Conservation (phyloP, 2,113 vertebrate genomes). For the Macrotus californicus region DNA sequence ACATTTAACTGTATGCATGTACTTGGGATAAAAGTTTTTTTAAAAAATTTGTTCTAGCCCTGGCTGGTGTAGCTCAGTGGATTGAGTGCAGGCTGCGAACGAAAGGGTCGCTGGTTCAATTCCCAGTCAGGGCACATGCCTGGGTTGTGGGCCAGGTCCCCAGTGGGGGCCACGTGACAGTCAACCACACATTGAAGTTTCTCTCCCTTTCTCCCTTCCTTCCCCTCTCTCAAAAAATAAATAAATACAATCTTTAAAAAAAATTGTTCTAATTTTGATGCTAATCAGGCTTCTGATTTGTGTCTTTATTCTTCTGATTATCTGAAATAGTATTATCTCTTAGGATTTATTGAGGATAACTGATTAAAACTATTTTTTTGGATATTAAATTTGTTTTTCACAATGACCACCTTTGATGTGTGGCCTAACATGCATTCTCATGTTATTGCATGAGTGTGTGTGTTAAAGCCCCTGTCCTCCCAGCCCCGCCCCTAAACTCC, state of each 20-base stretch:
- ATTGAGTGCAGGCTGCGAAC: no score
- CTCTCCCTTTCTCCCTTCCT: no score
- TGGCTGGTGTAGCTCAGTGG: no score
- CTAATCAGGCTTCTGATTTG: not conserved
- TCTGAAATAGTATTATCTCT: not conserved
- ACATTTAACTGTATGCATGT: not conserved
- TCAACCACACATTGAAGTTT: no score
- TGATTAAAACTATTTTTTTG: not conserved
- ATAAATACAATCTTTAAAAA: no score
- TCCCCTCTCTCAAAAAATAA: no score
- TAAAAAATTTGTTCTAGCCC: no score
- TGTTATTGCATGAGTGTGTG: not conserved
- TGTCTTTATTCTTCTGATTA: not conserved
- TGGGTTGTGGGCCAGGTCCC: no score
- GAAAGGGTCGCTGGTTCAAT: no score
- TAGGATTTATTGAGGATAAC: not conserved
- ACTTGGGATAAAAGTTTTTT: not conserved
- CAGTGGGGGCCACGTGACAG: no score
- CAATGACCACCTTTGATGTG: not conserved
- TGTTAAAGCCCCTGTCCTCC: not conserved
- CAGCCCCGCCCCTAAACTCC: not conserved
- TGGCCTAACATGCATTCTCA: not conserved
- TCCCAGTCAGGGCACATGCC: no score
- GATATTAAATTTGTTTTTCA: not conserved
- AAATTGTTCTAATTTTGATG: not conserved